These are phyloP conservation scores for Tenrec ecaudatus DNA, from an alignment of 2,113 vertebrate genomes.

Conservation along the genomic window DNA sequence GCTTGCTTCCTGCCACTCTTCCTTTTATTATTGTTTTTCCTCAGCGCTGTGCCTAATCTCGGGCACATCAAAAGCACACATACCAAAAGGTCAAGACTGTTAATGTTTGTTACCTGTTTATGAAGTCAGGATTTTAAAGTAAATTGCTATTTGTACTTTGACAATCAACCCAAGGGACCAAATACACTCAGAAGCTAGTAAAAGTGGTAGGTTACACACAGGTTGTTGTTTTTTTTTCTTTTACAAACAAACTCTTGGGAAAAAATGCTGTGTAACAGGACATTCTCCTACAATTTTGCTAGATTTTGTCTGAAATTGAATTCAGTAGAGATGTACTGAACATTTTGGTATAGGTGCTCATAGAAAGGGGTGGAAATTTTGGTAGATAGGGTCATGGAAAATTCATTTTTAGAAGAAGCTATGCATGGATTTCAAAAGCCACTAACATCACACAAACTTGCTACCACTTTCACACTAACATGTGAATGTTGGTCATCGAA, in stretches of 20 bases:
- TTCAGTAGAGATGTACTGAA: not conserved
- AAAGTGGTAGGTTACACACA: not conserved
- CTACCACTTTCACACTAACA: no score
- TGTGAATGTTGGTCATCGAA: no score
- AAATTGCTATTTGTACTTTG: not conserved
- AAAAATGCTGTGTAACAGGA: not conserved
- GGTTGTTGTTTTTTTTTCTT: not conserved
- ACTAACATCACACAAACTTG: no score
- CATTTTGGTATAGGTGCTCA: not conserved
- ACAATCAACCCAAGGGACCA: not conserved
- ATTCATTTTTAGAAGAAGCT: no score
- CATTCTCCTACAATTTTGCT: not conserved
- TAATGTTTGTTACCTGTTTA: slow-evolving; percentile 4
- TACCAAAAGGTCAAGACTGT: slow-evolving; percentile 11
- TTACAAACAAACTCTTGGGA: not conserved
- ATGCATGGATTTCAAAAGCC: no score
- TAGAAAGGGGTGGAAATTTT: no score
- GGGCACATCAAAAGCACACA: slow-evolving; percentile 24
- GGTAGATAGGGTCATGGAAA: no score
- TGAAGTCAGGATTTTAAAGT: slow-evolving; percentile 14
- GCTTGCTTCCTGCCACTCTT: not conserved
- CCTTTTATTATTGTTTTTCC: not conserved
- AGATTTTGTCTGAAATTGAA: not conserved
- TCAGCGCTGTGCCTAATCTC: slow-evolving; percentile 34
- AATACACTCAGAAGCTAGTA: not conserved